phyloP scores from a whole-genome alignment of 2,888 invertebrate species.

The Dynastes grantii region DNA sequence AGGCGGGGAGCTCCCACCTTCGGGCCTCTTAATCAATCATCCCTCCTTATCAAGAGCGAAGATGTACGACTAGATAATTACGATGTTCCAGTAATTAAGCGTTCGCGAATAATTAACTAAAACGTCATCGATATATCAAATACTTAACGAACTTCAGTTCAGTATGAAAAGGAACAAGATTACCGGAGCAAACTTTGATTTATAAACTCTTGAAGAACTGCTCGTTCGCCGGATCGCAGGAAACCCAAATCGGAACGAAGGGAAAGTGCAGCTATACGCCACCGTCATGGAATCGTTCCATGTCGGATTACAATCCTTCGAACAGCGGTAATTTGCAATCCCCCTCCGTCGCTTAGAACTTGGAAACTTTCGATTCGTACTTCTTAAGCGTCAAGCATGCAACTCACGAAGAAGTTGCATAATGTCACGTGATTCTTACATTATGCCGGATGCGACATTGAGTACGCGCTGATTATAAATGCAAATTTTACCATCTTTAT shows the following conservation, averaged over 20 bases:
- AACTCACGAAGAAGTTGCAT: background rate
- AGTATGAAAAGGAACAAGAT: background rate
- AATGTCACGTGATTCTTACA: background rate
- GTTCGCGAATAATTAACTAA: constrained; percentile 67
- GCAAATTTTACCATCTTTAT: background rate
- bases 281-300: background rate
- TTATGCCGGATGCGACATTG: background rate
- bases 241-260: constrained; percentile 24
- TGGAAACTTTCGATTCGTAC: constrained; percentile 18
- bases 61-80: constrained; percentile 67
- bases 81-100: constrained; percentile 67
- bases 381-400: constrained; percentile 11
- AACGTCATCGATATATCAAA: constrained; percentile 67
- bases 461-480: background rate
- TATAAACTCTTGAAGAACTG: background rate
- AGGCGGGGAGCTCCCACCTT: too few species aligned
- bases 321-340: constrained; percentile 15
- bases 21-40: constrained; percentile 53
- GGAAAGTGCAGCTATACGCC: background rate
- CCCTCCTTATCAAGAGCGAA: constrained; percentile 58
- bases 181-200: background rate
- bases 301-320: constrained; percentile 24
- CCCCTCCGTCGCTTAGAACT: background rate
- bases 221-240: background rate
- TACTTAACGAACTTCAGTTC: constrained; percentile 59